phyloP scores from a whole-genome alignment of 2,113 vertebrate genomes.

The Aix galericulata region DNA sequence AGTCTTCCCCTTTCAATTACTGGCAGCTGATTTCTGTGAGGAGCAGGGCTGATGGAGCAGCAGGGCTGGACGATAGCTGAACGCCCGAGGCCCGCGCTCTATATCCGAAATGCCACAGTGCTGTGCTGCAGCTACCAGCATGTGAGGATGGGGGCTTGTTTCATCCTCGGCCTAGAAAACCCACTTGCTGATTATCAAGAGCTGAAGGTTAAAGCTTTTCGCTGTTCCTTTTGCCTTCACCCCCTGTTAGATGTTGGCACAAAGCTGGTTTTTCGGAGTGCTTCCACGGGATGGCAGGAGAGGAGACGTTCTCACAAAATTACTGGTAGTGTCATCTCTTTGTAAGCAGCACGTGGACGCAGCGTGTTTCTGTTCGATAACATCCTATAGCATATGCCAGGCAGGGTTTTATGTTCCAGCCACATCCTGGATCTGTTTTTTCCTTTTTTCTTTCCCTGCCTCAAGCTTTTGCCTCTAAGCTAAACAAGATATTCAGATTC shows the following conservation, averaged over 20 bases:
- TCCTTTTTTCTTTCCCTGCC: not conserved
- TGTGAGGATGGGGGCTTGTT: not conserved
- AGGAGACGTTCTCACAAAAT: not conserved
- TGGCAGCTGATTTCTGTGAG: not conserved
- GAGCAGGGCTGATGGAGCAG: not conserved
- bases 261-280: not conserved
- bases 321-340: not conserved
- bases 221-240: not conserved
- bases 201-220: not conserved
- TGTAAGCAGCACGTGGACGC: not conserved
- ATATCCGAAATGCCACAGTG: accelerated
- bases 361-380: not conserved
- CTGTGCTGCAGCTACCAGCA: accelerated
- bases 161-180: not conserved
- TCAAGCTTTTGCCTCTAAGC: not conserved
- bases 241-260: not conserved
- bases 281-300: not conserved
- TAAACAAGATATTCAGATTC: not conserved
- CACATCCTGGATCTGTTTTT: not conserved
- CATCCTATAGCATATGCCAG: not conserved
- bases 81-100: accelerated
- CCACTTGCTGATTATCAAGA: not conserved
- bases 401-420: not conserved
- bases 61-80: not conserved
- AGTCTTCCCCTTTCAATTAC: not conserved